Conservation (phyloP, 2,888 invertebrate genomes). For the Lamellibrachia columna region DNA sequence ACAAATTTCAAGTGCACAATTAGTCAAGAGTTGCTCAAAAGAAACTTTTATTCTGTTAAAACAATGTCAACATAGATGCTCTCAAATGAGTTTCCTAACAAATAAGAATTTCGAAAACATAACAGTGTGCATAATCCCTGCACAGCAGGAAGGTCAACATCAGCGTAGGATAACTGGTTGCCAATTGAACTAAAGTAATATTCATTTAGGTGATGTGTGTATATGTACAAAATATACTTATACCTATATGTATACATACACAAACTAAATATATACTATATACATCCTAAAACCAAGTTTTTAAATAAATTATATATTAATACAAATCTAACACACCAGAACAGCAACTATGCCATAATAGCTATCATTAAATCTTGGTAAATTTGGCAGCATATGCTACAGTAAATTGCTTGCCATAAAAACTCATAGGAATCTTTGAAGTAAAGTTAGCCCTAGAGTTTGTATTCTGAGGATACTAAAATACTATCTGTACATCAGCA, state of each 20-base stretch:
- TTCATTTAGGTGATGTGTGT: neutral
- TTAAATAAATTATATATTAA: neutral
- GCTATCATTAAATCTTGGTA: neutral
- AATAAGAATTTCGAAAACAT: neutral
- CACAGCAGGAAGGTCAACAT: neutral
- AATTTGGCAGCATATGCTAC: neutral
- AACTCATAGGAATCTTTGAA: neutral
- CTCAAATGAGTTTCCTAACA: neutral
- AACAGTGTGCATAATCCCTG: neutral
- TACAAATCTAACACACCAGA: neutral
- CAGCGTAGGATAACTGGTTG: neutral
- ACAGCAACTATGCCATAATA: neutral
- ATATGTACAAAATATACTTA: neutral
- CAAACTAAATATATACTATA: neutral
- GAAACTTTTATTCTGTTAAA: neutral
- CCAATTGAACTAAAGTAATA: neutral
- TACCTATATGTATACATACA: neutral
- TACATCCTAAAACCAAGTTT: slow-evolving; percentile 10
- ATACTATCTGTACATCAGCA: neutral
- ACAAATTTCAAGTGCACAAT: slow-evolving; percentile 1
- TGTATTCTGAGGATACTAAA: neutral
- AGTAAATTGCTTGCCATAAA: neutral
- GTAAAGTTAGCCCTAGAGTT: neutral
- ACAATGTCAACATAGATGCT: slow-evolving; percentile 6
- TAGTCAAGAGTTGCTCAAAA: neutral